These are phyloP conservation scores for Drepana arcuata DNA, from an alignment of 1,140 invertebrate genomes.

Conservation along the genomic window DNA sequence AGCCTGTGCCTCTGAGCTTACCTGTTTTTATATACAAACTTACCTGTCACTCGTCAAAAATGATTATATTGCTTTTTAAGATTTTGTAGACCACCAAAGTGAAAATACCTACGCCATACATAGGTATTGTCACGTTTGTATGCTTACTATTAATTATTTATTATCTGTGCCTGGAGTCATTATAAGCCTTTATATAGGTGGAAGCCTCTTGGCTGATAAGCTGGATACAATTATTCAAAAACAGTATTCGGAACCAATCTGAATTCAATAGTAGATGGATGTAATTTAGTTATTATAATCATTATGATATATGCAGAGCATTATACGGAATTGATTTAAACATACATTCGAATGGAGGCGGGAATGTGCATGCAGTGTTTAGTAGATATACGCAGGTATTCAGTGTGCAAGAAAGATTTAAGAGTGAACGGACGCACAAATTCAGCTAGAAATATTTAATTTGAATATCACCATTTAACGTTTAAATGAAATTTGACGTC, in stretches of 20 bases:
- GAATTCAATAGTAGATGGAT: constrained; percentile 9
- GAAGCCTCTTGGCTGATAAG: no score
- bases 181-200: no score
- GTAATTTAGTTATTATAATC: constrained; percentile 9
- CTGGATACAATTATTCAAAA: no score
- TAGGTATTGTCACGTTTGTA: no score
- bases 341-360: constrained; percentile 4
- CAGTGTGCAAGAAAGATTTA: constrained; percentile 8
- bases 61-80: no score
- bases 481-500: background rate
- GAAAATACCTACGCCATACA: no score
- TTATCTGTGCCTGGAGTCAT: no score
- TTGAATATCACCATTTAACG: constrained; percentile 1
- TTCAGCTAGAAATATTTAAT: constrained; percentile 7
- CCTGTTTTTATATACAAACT: no score
- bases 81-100: no score
- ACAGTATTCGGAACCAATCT: constrained; percentile 9
- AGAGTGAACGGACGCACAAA: constrained; percentile 7
- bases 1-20: no score
- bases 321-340: constrained; percentile 10
- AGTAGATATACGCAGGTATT: constrained; percentile 4
- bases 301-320: constrained; percentile 7
- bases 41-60: no score
- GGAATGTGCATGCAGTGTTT: constrained; percentile 7
- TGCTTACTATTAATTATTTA: no score